Evolutionary conservation across 2,888 invertebrate species (phyloP).

Genomic region (Acanthosoma haemorrhoidale): DNA sequence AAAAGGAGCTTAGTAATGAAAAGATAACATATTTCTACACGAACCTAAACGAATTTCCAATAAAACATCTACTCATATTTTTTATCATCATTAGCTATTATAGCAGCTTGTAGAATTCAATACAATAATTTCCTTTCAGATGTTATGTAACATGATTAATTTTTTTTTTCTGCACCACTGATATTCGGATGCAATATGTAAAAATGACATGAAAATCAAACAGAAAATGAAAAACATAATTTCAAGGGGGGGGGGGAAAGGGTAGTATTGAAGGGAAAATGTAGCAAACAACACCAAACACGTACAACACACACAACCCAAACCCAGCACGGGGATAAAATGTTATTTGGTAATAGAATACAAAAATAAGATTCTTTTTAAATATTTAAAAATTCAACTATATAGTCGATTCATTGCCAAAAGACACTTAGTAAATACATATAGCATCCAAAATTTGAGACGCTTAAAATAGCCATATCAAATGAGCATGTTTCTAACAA

Average conservation of each 20-base stretch:
- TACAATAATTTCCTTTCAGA: slow-evolving; percentile 15
- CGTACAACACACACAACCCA: slow-evolving; percentile 9
- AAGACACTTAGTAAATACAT: slow-evolving; percentile 40
- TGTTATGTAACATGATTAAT: neutral
- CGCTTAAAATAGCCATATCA: slow-evolving; percentile 24
- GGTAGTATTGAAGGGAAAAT: slow-evolving; percentile 17
- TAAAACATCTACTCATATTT: too few relatives aligned
- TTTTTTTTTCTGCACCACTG: slow-evolving; percentile 16
- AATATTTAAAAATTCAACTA: slow-evolving; percentile 31
- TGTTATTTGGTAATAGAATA: slow-evolving; percentile 19
- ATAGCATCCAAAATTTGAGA: slow-evolving; percentile 29
- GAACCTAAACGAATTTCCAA: too few relatives aligned
- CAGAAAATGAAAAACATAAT: slow-evolving; percentile 26
- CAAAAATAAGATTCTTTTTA: slow-evolving; percentile 33
- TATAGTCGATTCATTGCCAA: slow-evolving; percentile 39
- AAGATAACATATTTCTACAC: too few relatives aligned
- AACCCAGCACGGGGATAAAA: slow-evolving; percentile 7
- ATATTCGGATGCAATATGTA: slow-evolving; percentile 6
- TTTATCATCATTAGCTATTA: too few relatives aligned
- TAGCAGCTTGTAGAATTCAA: too few relatives aligned
- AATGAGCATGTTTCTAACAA: slow-evolving; percentile 29
- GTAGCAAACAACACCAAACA: slow-evolving; percentile 30
- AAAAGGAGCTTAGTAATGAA: too few relatives aligned
- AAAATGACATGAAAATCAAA: neutral
- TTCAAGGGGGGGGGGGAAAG: slow-evolving; percentile 5